Percentiles rank a stretch among this genome's conserved stretches.
Evolutionary conservation across 2,797 vertebrate species (phyloP).

Genomic region (Manis crassicaudata): DNA sequence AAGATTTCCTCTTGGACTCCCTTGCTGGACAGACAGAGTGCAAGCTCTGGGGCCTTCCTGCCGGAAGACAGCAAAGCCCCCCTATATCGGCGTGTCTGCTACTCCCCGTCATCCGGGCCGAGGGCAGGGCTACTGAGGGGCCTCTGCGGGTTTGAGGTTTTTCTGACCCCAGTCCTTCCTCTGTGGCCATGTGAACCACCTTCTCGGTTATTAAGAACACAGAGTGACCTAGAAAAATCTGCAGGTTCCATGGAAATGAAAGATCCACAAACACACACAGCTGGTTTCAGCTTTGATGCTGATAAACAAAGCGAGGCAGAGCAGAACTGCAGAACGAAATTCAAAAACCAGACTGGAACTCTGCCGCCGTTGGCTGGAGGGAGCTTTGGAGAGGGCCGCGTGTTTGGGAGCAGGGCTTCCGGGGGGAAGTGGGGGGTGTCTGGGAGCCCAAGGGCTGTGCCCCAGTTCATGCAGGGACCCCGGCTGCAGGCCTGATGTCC

Average conservation of each 20-base stretch:
- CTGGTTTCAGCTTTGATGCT: constrained; percentile 75
- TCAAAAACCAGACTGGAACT: constrained; percentile 73
- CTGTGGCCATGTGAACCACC: constrained; percentile 62
- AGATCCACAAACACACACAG: constrained; percentile 76
- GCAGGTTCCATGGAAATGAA: constrained; percentile 74
- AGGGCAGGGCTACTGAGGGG: constrained; percentile 7
- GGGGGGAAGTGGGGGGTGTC: neutral
- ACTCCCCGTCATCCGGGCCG: neutral
- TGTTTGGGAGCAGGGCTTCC: constrained; percentile 62
- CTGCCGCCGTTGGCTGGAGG: constrained; percentile 66
- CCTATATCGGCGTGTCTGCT: neutral
- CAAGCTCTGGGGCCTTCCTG: neutral
- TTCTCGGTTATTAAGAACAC: constrained; percentile 76
- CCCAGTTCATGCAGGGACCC: neutral
- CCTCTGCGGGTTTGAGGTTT: constrained; percentile 46
- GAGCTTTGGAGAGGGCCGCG: constrained; percentile 64
- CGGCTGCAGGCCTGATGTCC: neutral
- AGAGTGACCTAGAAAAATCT: constrained; percentile 76
- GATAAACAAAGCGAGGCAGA: constrained; percentile 71
- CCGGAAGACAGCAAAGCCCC: constrained; percentile 50
- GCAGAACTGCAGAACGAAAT: constrained; percentile 80
- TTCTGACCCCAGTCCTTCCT: constrained; percentile 51
- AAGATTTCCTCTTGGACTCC: constrained; percentile 63
- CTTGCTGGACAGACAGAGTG: constrained; percentile 38
- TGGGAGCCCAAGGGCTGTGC: neutral